A percentile compares a stretch with the other conserved stretches of the same genome.
These are phyloP conservation scores for Chloebia gouldiae DNA, from an alignment of 2,113 vertebrate species.

Conservation along the genomic window DNA sequence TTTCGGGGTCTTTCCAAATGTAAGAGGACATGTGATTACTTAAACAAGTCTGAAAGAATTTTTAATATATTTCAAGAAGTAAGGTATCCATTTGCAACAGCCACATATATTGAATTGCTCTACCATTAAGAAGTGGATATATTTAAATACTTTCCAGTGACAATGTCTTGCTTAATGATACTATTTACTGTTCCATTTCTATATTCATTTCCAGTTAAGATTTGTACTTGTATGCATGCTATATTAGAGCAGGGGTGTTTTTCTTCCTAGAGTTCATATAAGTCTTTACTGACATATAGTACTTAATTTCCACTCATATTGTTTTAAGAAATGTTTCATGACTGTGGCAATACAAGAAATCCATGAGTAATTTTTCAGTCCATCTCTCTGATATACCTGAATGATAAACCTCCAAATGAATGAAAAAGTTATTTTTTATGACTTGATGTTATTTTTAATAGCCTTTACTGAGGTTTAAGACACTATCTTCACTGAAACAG, in stretches of 20 bases:
- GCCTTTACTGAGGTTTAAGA: not conserved
- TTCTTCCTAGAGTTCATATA: not conserved
- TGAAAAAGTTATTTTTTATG: not conserved
- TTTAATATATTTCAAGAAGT: not conserved
- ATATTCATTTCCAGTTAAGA: not conserved
- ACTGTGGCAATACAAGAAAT: not conserved
- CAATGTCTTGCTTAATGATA: not conserved
- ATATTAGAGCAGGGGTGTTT: accelerated
- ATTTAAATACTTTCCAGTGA: not conserved
- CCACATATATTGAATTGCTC: not conserved
- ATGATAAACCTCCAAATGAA: not conserved
- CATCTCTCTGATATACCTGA: not conserved
- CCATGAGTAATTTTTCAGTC: not conserved
- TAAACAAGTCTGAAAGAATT: not conserved
- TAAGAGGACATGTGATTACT: not conserved
- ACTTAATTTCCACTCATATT: not conserved
- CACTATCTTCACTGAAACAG: not conserved
- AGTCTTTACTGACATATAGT: not conserved
- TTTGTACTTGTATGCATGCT: not conserved
- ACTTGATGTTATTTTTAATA: not conserved
- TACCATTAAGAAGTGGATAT: not conserved
- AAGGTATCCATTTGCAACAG: not conserved
- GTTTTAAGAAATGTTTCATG: not conserved
- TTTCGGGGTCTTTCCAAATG: not conserved
- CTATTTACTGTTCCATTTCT: not conserved